Base-by-base conservation (phyloP, 64 coral and sea anemone species). In the Actinia equina region DNA sequence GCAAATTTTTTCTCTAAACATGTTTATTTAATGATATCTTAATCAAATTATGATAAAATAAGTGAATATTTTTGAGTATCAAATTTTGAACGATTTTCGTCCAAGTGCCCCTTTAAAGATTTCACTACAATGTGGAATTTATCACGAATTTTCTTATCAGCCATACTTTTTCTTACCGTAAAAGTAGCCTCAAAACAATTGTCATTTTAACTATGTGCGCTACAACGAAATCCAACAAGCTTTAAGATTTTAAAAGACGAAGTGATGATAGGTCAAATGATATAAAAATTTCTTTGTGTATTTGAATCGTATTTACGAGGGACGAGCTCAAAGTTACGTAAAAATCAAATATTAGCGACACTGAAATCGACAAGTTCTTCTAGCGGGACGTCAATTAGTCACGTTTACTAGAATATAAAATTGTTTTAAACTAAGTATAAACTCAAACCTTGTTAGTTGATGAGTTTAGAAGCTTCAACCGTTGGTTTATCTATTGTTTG, bases 281-380 rank as follows among this genome's bases (percentile, higher is more conserved):
- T 88, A 74, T 80, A 88, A 76, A 80, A 80, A n/a, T 88, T 79
- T 88, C 71, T 55, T n/a, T n/a, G n/a, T n/a, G n/a, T n/a, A n/a
- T n/a, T n/a, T n/a, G n/a, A n/a, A n/a, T n/a, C n/a, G n/a, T 86
- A 67, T 86, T 86, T 85, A 30, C 83, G 55, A 43, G 83, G 84
- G 70, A 17, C 43, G 59, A 67, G 22, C 62, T 86, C 37, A 86
- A 86, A 70, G 59, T 86, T 62, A 69, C 12, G 65, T 67, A 19
- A 67, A 67, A 67, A 71, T 69, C 60, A 27, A 86, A 62, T 46
- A 70, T 86, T 69, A 69, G 22, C 23, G 64, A 69, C 17, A 69
- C 64, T 69, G 64, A 69, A 69, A 69, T 69, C 64, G 64, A 69
- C 64, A 69, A 69, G 19, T 23, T 69, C 64, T 10, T 19, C 64